Base-by-base conservation (phyloP, 2,888 invertebrate genomes). In the Laothoe populi region DNA sequence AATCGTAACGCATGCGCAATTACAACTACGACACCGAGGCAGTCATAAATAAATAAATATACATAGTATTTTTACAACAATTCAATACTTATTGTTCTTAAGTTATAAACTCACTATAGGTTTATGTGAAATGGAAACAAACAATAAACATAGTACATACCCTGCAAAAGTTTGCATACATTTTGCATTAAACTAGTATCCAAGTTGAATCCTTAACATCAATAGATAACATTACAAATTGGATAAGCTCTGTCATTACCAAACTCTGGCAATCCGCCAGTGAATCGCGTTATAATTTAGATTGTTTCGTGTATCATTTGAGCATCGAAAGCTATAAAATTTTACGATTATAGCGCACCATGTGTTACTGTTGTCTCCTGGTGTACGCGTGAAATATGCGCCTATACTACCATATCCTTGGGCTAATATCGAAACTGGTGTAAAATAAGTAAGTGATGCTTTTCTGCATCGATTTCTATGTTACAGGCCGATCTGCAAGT, bases 251-350 rank as follows among this genome's bases (percentile, higher is more conserved):
- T 84, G 87, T 89, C 88, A 88, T 88, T 85, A 87, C 82, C 83
- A 82, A 83, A 82, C 73, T 77, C 84, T 90, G 91, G 91, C 88
- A 71, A 59, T 66, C 53, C 79, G 91, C 91, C 91, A 91, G 81
- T 70, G 78, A 79, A 81, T 84, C 80, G 74, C 72, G 81, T 84
- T 81, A 86, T 91, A 91, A 90, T 87, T 90, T 88, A 90, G 86
- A 89, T 89, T 89, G 90, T 91, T 92, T 88, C 90, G 86, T 90
- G 90, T 90, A 90, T 92, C 92, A 92, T 90, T 92, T 90, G 82
- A 87, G 87, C 86, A 88, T 90, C 86, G 86, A 84, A 84, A 81
- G 74, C 90, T 85, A 90, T 92, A 90, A 92, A 92, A 92, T 92
- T 92, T 92, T 88, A 92, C 82, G 90, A 83, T 88, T 88, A 90